These are phyloP conservation scores for Linnaemya vulpina DNA, from an alignment of 2,888 invertebrate genomes.

Conservation along the genomic window DNA sequence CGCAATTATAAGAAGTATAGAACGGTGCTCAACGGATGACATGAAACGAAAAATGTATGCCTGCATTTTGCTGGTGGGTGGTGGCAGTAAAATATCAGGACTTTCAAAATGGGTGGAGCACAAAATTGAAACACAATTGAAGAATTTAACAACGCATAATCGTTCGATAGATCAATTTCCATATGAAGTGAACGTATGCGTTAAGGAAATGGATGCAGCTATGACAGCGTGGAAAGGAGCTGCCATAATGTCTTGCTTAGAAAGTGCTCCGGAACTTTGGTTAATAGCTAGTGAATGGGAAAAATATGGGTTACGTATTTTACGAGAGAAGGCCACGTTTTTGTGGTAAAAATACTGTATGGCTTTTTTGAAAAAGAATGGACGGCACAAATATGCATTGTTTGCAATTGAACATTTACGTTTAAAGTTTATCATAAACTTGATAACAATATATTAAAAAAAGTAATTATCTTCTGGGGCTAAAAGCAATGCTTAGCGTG, in stretches of 20 bases:
- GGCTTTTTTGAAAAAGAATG: not conserved
- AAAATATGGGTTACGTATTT: constrained; percentile 91
- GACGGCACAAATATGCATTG: too few species aligned
- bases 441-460: too few species aligned
- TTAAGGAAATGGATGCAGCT: constrained; percentile 95
- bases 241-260: constrained; percentile 95
- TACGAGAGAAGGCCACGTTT: constrained; percentile 96
- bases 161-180: constrained; percentile 84
- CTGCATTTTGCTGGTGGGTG: constrained; percentile 95
- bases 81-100: constrained; percentile 94
- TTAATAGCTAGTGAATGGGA: constrained; percentile 93
- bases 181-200: constrained; percentile 94
- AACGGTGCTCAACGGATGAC: constrained; percentile 94
- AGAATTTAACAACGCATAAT: constrained; percentile 83
- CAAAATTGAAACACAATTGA: constrained; percentile 90
- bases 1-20: constrained; percentile 95
- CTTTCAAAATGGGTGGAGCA: constrained; percentile 95
- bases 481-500: too few species aligned
- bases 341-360: constrained; percentile 86
- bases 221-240: constrained; percentile 98
- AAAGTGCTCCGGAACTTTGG: constrained; percentile 97
- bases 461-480: too few species aligned
- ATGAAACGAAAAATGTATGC: constrained; percentile 97
- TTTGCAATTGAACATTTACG: too few species aligned
- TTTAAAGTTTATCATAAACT: too few species aligned